Percentiles rank a stretch among this genome's conserved stretches.
phyloP scores from a whole-genome alignment of 1,140 invertebrate genomes.

The Pseudobourletiella spinata region DNA sequence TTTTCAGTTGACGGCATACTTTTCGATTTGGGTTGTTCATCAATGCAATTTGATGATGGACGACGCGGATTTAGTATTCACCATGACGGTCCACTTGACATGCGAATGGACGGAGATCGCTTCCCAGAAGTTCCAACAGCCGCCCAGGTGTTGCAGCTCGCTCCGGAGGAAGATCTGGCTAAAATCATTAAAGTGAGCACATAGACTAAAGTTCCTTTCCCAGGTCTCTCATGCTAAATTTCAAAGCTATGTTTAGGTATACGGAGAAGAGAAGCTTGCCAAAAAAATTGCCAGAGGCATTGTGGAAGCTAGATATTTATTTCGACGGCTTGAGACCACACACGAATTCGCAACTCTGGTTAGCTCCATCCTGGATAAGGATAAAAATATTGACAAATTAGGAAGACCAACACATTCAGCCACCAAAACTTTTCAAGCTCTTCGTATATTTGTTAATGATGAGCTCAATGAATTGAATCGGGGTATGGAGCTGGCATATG shows the following conservation, averaged over 20 bases:
- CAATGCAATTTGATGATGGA: constrained; percentile 81
- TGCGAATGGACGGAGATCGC: constrained; percentile 83
- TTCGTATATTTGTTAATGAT: constrained; percentile 94
- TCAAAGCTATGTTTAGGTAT: constrained; percentile 43
- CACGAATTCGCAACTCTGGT: constrained; percentile 72
- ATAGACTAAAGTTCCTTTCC: no score
- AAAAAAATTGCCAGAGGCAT: constrained; percentile 79
- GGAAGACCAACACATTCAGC: constrained; percentile 67
- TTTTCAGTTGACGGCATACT: constrained; percentile 67
- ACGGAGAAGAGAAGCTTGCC: constrained; percentile 83
- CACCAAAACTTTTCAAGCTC: constrained; percentile 87
- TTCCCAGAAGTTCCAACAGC: constrained; percentile 64
- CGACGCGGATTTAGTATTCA: constrained; percentile 76
- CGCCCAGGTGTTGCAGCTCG: constrained; percentile 69
- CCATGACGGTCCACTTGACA: constrained; percentile 79
- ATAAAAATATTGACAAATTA: constrained; percentile 56
- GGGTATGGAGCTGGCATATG: constrained; percentile 66
- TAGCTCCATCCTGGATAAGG: constrained; percentile 52
- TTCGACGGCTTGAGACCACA: constrained; percentile 71
- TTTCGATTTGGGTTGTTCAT: constrained; percentile 92
- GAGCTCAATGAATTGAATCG: constrained; percentile 94
- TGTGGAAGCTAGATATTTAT: constrained; percentile 73
- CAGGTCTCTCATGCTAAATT: neutral
- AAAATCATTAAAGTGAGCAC: constrained; percentile 60
- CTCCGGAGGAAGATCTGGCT: constrained; percentile 65